Percentiles rank a stretch among this genome's conserved stretches.
Evolutionary conservation across 1,140 invertebrate species (phyloP).

Genomic region (Druon quercuslanigerum): DNA sequence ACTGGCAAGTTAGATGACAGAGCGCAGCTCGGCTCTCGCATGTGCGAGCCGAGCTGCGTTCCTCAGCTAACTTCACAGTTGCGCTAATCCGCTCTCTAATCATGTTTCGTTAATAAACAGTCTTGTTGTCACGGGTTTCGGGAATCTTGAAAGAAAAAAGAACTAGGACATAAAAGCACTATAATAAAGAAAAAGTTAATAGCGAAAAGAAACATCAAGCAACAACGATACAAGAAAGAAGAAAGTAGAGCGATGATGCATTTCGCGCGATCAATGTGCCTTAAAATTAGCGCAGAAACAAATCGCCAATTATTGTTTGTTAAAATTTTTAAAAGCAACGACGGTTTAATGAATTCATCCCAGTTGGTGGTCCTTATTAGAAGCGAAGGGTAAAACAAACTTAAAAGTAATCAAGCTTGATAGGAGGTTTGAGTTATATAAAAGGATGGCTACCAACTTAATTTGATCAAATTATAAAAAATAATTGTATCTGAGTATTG

Average conservation of each 20-base stretch:
- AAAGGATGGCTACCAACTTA: no score
- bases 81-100: no score
- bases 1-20: no score
- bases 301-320: neutral
- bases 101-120: neutral
- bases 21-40: no score
- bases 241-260: conserved; percentile 26
- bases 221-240: conserved; percentile 13
- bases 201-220: conserved; percentile 26
- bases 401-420: no score
- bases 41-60: no score
- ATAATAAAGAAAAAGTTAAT: conserved; percentile 2
- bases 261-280: conserved; percentile 1
- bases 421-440: no score
- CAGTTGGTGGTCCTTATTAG: neutral
- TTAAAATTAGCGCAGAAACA: neutral
- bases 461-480: no score
- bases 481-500: no score
- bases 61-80: no score
- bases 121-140: neutral
- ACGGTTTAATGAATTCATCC: conserved; percentile 19
- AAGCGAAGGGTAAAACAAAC: no score
- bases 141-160: neutral
- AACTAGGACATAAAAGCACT: conserved; percentile 13
- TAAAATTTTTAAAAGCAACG: conserved; percentile 4